phyloP scores from a whole-genome alignment of 2,888 invertebrate genomes.

The Troglohyphantes excavatus region DNA sequence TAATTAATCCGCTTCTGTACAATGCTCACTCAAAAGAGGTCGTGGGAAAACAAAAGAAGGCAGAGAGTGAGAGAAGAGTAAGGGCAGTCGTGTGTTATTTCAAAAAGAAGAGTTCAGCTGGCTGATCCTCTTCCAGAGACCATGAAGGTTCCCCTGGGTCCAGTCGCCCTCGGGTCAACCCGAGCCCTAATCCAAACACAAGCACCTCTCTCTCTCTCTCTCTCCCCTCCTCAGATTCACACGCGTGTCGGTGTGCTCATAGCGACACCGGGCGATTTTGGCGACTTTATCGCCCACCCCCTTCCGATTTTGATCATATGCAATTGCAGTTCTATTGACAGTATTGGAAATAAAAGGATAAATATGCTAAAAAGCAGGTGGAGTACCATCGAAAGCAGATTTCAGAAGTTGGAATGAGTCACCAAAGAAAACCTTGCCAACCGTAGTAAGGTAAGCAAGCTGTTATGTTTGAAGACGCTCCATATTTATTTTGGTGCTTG shows the following conservation, averaged over 20 bases:
- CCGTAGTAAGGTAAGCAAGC: too few relatives aligned
- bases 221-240: slow-evolving; percentile 34
- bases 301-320: too few relatives aligned
- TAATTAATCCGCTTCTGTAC: neutral
- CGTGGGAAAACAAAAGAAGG: neutral
- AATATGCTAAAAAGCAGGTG: too few relatives aligned
- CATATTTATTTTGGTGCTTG: too few relatives aligned
- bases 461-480: too few relatives aligned
- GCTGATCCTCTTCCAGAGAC: slow-evolving; percentile 59
- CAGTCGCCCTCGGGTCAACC: slow-evolving; percentile 74
- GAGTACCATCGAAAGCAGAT: too few relatives aligned
- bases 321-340: too few relatives aligned
- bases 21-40: neutral
- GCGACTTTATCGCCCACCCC: slow-evolving; percentile 47
- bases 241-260: slow-evolving; percentile 63
- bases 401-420: too few relatives aligned
- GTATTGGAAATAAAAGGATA: too few relatives aligned
- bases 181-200: slow-evolving; percentile 73
- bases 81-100: slow-evolving; percentile 60
- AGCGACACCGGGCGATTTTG: slow-evolving; percentile 26
- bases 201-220: slow-evolving; percentile 49
- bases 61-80: neutral
- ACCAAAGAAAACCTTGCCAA: too few relatives aligned
- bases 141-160: slow-evolving; percentile 65
- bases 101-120: slow-evolving; percentile 70